phyloP scores from a whole-genome alignment of 2,113 vertebrate genomes.

The Chelonoidis abingdonii region DNA sequence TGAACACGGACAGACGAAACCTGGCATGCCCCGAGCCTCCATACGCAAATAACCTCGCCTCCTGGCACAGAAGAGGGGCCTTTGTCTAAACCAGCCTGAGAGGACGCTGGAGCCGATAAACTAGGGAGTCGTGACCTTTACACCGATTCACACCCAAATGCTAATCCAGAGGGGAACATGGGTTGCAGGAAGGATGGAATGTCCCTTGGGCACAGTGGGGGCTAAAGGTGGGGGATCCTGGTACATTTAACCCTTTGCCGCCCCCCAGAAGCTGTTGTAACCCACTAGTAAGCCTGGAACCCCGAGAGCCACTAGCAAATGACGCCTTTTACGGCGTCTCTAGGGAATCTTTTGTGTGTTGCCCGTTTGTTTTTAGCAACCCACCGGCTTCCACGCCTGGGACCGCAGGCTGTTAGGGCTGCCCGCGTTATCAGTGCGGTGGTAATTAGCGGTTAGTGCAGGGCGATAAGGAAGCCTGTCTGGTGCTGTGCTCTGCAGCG shows the following conservation, averaged over 20 bases:
- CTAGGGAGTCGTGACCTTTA: background rate
- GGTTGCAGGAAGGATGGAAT: background rate
- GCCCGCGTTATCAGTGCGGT: background rate
- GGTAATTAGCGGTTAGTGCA: conserved; percentile 14
- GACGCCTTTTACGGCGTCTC: background rate
- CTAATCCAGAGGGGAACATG: background rate
- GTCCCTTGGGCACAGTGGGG: no score
- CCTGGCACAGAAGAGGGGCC: background rate
- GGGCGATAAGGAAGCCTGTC: background rate
- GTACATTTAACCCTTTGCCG: no score
- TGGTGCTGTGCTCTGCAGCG: background rate
- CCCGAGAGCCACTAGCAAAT: background rate
- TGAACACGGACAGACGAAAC: background rate
- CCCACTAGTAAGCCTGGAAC: no score
- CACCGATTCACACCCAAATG: background rate
- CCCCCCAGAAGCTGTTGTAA: no score
- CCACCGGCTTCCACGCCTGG: background rate
- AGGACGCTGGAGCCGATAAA: background rate
- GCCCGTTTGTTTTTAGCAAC: background rate
- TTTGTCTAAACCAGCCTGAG: background rate
- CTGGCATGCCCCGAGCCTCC: no score
- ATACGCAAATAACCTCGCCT: background rate
- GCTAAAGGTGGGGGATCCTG: no score
- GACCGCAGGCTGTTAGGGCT: background rate
- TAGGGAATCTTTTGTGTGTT: background rate